Percentiles rank a stretch among this genome's conserved stretches.
Conservation (phyloP, 2,888 invertebrate genomes). For the Elegia similella region DNA sequence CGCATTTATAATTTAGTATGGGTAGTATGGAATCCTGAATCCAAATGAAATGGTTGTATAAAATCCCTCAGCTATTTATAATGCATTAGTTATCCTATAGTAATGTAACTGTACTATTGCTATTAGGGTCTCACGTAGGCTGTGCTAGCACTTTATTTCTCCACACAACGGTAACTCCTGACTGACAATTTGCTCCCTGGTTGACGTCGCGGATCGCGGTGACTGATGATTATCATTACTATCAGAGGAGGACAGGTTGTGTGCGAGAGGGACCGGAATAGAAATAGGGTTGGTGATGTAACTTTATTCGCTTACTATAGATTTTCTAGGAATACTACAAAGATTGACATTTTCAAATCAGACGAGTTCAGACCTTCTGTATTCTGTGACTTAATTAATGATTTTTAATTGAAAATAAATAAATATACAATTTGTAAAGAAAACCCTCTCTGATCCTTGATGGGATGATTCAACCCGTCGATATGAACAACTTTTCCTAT, state of each 20-base stretch:
- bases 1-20: too few species aligned
- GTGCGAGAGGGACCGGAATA: conserved; percentile 30
- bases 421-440: too few species aligned
- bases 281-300: conserved; percentile 19
- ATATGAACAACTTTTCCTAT: too few species aligned
- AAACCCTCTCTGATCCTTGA: too few species aligned
- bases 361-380: too few species aligned
- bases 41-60: too few species aligned
- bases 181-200: conserved; percentile 58
- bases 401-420: too few species aligned
- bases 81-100: too few species aligned
- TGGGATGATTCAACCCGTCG: too few species aligned
- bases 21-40: too few species aligned
- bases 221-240: conserved; percentile 67
- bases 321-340: not conserved
- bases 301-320: not conserved
- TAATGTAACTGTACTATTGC: conserved; percentile 1
- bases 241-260: conserved; percentile 36
- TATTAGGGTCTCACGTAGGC: conserved; percentile 7
- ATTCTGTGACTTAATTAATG: too few species aligned
- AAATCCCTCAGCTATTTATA: not conserved
- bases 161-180: conserved; percentile 35
- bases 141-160: conserved; percentile 21
- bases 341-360: too few species aligned
- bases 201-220: conserved; percentile 48